Percentiles rank a stretch among this genome's conserved stretches.
These are phyloP conservation scores for Sweltsa coloradensis DNA, from an alignment of 1,140 invertebrate genomes.

Conservation along the genomic window DNA sequence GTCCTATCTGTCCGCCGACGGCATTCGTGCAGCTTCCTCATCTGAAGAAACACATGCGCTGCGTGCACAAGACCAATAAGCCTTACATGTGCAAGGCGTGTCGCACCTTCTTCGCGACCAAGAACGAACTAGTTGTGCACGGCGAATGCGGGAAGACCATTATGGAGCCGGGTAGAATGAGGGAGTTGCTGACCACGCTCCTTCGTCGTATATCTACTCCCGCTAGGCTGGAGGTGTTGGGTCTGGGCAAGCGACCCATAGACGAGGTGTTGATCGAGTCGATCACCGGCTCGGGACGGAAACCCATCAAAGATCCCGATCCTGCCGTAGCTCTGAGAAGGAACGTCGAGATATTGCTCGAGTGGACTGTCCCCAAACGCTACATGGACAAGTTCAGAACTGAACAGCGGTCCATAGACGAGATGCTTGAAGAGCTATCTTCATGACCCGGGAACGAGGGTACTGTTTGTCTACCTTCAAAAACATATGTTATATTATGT, in stretches of 20 bases:
- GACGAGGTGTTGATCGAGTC: conserved; percentile 71
- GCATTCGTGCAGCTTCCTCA: conserved; percentile 66
- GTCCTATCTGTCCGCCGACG: conserved; percentile 52
- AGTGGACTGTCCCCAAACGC: conserved; percentile 66
- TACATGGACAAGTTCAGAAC: conserved; percentile 62
- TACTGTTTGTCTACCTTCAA: no score
- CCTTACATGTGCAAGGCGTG: conserved; percentile 59
- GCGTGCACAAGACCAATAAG: conserved; percentile 60
- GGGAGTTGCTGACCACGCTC: conserved; percentile 61
- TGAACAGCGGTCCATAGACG: conserved; percentile 59
- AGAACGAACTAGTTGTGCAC: conserved; percentile 54
- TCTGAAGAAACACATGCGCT: conserved; percentile 70
- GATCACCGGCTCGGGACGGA: conserved; percentile 54
- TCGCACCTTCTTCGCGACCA: conserved; percentile 60
- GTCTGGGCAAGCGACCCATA: conserved; percentile 68
- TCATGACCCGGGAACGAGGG: no score
- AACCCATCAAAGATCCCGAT: conserved; percentile 40
- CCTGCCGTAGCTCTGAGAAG: conserved; percentile 46
- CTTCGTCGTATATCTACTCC: conserved; percentile 70
- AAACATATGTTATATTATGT: no score
- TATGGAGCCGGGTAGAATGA: conserved; percentile 60
- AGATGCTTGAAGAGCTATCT: conserved; percentile 61
- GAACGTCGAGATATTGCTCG: conserved; percentile 63
- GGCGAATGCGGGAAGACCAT: conserved; percentile 25
- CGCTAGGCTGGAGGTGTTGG: conserved; percentile 56